Evolutionary conservation across 30 jellyfish, hydroid and myxozoan genomes (phyloP).

Genomic region (Pelagia noctiluca): DNA sequence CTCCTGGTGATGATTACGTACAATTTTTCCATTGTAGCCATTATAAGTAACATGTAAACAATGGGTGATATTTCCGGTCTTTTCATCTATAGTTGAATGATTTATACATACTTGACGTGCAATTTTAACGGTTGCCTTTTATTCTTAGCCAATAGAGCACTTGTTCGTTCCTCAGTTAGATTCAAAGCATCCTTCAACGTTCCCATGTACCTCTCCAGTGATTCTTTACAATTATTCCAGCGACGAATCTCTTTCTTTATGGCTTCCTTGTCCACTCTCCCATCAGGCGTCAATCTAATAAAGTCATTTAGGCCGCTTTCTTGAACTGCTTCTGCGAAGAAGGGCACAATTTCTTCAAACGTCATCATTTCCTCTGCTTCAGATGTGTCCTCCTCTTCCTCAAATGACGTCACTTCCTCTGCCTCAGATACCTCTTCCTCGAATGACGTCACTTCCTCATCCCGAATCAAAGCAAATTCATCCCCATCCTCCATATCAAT

Average conservation of each 20-base stretch:
- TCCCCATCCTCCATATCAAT: background rate
- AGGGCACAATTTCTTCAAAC: no score
- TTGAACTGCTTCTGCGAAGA: no score
- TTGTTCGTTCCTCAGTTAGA: background rate
- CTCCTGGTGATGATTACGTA: no score
- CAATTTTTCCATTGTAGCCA: no score
- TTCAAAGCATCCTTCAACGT: constrained; percentile 21
- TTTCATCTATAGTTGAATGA: background rate
- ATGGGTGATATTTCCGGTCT: background rate
- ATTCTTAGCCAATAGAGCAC: background rate
- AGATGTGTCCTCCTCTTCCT: background rate
- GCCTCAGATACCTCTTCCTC: background rate
- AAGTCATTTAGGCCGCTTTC: background rate
- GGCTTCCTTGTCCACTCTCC: constrained; percentile 18
- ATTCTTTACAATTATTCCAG: constrained; percentile 33
- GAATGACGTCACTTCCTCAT: background rate
- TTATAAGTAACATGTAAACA: background rate
- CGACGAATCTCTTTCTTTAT: constrained; percentile 29
- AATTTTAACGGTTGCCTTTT: constrained; percentile 39
- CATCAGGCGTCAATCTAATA: background rate
- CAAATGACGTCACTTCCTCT: no score
- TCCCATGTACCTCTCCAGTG: constrained; percentile 22
- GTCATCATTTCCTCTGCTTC: no score
- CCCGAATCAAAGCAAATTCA: background rate
- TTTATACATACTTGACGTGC: constrained; percentile 26